Evolutionary conservation across 2,113 vertebrate species (phyloP).

Genomic region (Pachyramphus minor): DNA sequence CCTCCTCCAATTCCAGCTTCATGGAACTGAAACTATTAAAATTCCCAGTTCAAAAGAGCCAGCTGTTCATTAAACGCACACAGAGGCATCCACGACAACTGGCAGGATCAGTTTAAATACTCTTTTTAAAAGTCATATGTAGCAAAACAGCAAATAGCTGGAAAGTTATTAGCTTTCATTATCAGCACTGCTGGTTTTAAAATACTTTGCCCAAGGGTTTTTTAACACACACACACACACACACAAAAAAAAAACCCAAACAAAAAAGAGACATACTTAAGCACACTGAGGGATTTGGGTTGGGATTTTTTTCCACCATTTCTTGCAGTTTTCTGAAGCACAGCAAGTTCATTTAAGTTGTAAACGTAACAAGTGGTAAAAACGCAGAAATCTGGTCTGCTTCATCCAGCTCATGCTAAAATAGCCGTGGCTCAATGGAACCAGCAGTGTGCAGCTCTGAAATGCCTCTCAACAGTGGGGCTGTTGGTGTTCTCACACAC

Average conservation of each 20-base stretch:
- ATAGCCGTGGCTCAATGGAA: not conserved
- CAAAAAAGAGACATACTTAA: not conserved
- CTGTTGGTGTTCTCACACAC: conserved; percentile 59
- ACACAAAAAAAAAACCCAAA: not conserved
- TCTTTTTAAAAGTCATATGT: not conserved
- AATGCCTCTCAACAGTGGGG: conserved; percentile 9
- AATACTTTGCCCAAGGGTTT: not conserved
- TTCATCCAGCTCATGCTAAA: not conserved
- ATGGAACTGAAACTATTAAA: conserved; percentile 41
- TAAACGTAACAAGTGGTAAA: not conserved
- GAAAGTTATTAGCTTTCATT: not conserved
- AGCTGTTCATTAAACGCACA: conserved; percentile 41
- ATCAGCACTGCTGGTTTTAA: not conserved
- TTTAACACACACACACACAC: not conserved
- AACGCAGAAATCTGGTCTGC: not conserved
- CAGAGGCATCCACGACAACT: not conserved
- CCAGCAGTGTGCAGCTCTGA: not conserved
- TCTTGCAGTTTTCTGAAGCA: conserved; percentile 17
- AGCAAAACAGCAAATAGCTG: conserved; percentile 11
- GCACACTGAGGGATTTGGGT: not conserved
- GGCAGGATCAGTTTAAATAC: not conserved
- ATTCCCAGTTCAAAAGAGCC: conserved; percentile 19
- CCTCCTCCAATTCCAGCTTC: not conserved
- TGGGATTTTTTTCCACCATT: not conserved
- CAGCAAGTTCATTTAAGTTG: not conserved